Percentiles rank a stretch among this genome's conserved stretches.
phyloP scores from a whole-genome alignment of 2,888 invertebrate genomes.

The Acanthosepion lycidas region DNA sequence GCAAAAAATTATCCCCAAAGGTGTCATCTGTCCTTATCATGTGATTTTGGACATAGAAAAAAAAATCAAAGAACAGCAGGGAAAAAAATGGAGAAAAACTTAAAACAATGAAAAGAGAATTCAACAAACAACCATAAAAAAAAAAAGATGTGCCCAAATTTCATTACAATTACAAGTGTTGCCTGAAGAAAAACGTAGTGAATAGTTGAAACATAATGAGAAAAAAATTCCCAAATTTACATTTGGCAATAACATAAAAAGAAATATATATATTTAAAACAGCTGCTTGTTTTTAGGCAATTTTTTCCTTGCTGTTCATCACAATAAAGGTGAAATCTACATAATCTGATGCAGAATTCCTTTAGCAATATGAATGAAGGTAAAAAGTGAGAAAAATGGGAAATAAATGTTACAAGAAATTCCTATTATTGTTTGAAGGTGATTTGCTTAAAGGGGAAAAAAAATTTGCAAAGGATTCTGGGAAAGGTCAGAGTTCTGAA shows the following conservation, averaged over 20 bases:
- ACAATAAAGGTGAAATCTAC: background rate
- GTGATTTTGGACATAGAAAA: background rate
- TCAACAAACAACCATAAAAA: background rate
- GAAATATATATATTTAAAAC: background rate
- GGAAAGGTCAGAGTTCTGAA: conserved; percentile 4
- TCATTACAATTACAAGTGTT: background rate
- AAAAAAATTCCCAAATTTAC: background rate
- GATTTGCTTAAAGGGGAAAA: background rate
- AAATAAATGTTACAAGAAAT: background rate
- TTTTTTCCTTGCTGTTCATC: background rate
- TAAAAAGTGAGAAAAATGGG: background rate
- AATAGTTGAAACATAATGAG: background rate
- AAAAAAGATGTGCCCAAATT: background rate
- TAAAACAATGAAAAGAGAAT: background rate
- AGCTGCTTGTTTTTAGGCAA: background rate
- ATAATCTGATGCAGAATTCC: background rate
- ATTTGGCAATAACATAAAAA: background rate
- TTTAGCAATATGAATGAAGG: background rate
- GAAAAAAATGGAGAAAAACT: background rate
- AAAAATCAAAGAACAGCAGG: background rate
- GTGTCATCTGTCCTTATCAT: background rate
- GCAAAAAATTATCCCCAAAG: background rate
- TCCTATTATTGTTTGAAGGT: background rate
- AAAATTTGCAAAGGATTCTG: background rate
- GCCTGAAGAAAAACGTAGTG: background rate